Conservation (phyloP, 2,797 vertebrate species). For the Hippopotamyrus pictus region DNA sequence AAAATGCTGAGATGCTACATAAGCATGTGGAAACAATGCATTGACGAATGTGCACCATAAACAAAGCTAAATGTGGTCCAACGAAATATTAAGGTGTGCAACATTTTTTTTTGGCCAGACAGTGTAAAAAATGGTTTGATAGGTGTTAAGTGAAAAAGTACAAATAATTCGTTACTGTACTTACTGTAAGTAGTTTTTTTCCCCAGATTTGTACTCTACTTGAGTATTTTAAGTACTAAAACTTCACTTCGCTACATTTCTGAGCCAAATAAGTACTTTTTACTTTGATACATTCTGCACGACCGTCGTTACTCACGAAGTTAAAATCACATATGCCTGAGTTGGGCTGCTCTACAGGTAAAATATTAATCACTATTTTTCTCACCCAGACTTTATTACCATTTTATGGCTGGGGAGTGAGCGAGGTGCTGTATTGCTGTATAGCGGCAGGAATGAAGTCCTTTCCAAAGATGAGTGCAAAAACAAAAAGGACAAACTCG, state of each 20-base stretch:
- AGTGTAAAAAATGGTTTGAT: background rate
- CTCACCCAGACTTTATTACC: background rate
- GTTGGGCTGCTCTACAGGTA: background rate
- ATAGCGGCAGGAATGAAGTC: background rate
- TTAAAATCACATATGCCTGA: background rate
- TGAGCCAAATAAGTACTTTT: background rate
- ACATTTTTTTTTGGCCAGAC: background rate
- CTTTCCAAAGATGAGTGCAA: background rate
- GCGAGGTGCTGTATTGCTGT: background rate
- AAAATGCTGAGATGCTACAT: background rate
- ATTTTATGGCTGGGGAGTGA: background rate
- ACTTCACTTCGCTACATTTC: background rate
- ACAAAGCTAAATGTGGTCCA: background rate
- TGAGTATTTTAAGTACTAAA: background rate
- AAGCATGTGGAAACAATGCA: background rate
- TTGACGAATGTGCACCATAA: background rate
- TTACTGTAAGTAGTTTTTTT: background rate
- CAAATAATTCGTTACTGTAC: background rate
- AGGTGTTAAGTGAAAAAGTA: background rate
- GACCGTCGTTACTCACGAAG: background rate
- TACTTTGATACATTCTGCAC: background rate
- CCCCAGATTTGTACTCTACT: background rate
- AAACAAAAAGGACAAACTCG: background rate
- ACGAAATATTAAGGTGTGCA: background rate
- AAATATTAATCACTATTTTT: background rate